Percentiles rank a stretch among this genome's conserved stretches.
These are phyloP conservation scores for Agonopterix arenella DNA, from an alignment of 2,888 invertebrate genomes.

Conservation along the genomic window DNA sequence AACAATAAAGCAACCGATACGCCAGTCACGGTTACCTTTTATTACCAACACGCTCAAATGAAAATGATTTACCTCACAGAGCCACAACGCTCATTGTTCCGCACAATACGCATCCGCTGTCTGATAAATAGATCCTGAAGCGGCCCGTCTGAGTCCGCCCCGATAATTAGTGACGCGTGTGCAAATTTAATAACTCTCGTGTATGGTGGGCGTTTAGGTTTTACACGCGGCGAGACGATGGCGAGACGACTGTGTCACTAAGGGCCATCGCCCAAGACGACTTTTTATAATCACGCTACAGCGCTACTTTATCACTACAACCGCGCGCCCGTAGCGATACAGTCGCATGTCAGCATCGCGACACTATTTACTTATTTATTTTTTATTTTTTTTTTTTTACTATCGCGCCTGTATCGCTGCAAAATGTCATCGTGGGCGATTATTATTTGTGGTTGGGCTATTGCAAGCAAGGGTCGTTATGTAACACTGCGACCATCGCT, in stretches of 20 bases:
- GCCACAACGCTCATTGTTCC: slow-evolving; percentile 19
- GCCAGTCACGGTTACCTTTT: slow-evolving; percentile 20
- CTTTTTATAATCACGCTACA: no score
- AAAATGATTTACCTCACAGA: slow-evolving; percentile 23
- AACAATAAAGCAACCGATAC: slow-evolving; percentile 16
- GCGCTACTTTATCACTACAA: no score
- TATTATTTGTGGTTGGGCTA: no score
- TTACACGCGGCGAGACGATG: slow-evolving; percentile 22
- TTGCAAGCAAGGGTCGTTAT: no score
- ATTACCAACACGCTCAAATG: slow-evolving; percentile 8
- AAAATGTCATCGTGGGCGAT: no score
- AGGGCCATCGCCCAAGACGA: no score
- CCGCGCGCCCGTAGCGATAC: no score
- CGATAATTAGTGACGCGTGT: slow-evolving; percentile 68
- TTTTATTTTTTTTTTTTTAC: no score
- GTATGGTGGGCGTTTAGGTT: slow-evolving; percentile 27
- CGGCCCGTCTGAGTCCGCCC: slow-evolving; percentile 27
- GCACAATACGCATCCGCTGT: slow-evolving; percentile 24
- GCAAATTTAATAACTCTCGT: slow-evolving; percentile 68
- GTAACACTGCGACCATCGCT: no score
- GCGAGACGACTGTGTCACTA: slow-evolving; percentile 19
- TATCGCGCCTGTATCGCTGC: no score
- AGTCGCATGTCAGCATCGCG: no score
- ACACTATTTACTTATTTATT: no score
- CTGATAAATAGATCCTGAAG: slow-evolving; percentile 44